Evolutionary conservation across 2,888 invertebrate species (phyloP), one percentile per base, ranked within the genome.

Genomic region (Eupelmus urozonus): DNA sequence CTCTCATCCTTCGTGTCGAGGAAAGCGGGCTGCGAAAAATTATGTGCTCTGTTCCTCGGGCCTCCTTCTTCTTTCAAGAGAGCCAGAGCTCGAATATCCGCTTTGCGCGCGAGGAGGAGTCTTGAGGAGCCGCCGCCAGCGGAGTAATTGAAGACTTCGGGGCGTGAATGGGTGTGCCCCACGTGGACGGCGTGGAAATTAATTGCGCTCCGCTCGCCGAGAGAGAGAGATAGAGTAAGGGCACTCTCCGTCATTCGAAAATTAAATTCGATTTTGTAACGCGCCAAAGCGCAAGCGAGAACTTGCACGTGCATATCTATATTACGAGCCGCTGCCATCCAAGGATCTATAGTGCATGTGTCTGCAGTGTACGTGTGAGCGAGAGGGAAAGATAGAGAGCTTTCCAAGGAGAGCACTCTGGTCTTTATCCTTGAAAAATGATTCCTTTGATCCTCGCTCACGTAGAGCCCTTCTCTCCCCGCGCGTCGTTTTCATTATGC

Each of bases 91-190:
- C 78, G 73, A 49, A 49, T 72, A 65, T 70, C 60, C 70, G 27
- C 16, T 69, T 71, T 74, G 49, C 51, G 20, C n/a, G 59, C 51
- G 20, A 11, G 59, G 67, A 27, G 59, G 45, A 63, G 51, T 67
- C 66, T 53, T 34, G 9, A 34, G 34, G 34, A 34, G 34, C 9
- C 16, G 20, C n/a, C n/a, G n/a, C n/a, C n/a, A n/a, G n/a, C 23
- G 70, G 53, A 79, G 85, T 85, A 86, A 87, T 85, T 85, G 86
- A 86, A 85, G 85, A 86, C 84, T 84, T 79, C 81, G 82, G 53
- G 84, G 85, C 84, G 83, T 82, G 85, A 87, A 85, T 84, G 84
- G 85, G 83, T 82, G 84, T 82, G 70, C 25, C 86, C 20, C 87
- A 83, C 85, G 84, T 84, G 85, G 83, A 84, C 82, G 81, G 49